These are phyloP conservation scores for Alviniconcha marisindica DNA, from an alignment of 1,140 invertebrate genomes.

Conservation along the genomic window DNA sequence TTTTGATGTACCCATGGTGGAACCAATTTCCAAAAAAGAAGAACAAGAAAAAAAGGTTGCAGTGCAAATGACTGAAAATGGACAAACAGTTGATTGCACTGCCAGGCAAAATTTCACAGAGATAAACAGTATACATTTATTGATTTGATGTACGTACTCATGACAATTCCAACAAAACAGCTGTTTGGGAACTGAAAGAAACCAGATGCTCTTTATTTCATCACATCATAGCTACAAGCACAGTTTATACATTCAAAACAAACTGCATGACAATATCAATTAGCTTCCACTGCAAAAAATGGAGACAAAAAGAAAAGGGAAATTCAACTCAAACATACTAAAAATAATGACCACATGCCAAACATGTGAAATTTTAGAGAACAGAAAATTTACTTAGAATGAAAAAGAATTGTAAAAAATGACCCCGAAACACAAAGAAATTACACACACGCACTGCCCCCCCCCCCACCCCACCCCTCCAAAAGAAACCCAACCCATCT, in stretches of 20 bases:
- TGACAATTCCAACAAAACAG: not conserved
- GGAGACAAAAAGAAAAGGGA: not conserved
- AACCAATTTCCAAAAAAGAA: not conserved
- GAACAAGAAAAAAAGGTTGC: too few relatives aligned
- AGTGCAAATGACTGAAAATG: not conserved
- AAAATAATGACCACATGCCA: too few relatives aligned
- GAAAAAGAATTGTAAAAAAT: too few relatives aligned
- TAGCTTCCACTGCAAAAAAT: not conserved
- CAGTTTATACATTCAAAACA: too few relatives aligned
- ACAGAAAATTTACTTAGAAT: too few relatives aligned
- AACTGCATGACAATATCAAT: too few relatives aligned
- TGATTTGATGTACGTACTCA: not conserved
- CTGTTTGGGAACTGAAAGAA: not conserved
- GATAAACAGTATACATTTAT: slow-evolving; percentile 9
- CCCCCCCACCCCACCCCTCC: too few relatives aligned
- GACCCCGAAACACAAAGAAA: too few relatives aligned
- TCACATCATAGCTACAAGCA: not conserved
- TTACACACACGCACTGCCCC: too few relatives aligned
- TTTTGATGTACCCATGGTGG: not conserved
- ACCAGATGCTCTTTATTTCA: not conserved
- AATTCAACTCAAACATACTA: too few relatives aligned
- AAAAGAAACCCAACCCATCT: too few relatives aligned
- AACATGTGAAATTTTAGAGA: too few relatives aligned
- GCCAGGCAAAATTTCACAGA: not conserved
- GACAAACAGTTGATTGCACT: not conserved